Percentiles rank a stretch among this genome's conserved stretches.
Conservation (phyloP, 1,140 invertebrate genomes). For the Diachasmimorpha longicaudata region DNA sequence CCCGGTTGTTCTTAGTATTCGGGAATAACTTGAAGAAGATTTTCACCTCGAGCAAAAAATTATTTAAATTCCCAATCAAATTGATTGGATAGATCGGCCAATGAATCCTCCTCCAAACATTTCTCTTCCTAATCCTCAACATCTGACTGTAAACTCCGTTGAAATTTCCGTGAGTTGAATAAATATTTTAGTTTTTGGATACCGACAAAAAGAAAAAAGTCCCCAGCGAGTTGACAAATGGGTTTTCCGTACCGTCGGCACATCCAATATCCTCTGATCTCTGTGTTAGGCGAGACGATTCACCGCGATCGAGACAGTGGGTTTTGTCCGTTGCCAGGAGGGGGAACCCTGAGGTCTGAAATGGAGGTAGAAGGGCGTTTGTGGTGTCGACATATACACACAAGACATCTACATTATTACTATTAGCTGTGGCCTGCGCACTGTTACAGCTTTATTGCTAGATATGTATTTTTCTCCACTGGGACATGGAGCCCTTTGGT, state of each 20-base stretch:
- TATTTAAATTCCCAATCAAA: not conserved
- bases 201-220: not conserved
- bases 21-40: no score
- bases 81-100: not conserved
- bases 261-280: slow-evolving; percentile 46
- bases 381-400: slow-evolving; percentile 33
- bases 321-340: slow-evolving; percentile 19
- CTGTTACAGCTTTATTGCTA: slow-evolving; percentile 52
- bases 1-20: no score
- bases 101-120: not conserved
- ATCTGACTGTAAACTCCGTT: not conserved
- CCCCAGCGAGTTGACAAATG: slow-evolving; percentile 25
- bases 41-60: not conserved
- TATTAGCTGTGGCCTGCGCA: slow-evolving; percentile 48
- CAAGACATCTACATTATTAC: slow-evolving; percentile 51
- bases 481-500: not conserved
- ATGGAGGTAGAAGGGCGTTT: slow-evolving; percentile 37
- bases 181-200: not conserved
- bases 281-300: slow-evolving; percentile 34
- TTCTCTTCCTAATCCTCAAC: not conserved
- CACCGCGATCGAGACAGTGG: not conserved
- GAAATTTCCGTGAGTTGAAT: not conserved
- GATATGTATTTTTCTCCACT: not conserved
- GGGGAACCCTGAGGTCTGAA: not conserved
- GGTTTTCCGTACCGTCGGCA: slow-evolving; percentile 13